A percentile compares a stretch with the other conserved stretches of the same genome.
phyloP scores from a whole-genome alignment of 1,140 invertebrate genomes.

The Nasonia vitripennis region DNA sequence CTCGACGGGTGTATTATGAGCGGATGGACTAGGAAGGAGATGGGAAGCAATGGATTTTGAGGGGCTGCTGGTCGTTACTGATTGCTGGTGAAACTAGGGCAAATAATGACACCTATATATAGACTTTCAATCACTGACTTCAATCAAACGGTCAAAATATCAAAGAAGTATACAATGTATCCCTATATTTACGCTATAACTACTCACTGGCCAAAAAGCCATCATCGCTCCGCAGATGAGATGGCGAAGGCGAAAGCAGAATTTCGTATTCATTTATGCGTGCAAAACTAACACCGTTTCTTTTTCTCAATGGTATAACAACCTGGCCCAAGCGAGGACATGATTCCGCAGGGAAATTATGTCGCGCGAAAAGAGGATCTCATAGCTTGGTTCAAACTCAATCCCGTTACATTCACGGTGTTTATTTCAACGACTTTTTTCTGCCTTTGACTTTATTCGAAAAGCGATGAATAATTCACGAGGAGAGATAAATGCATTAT shows the following conservation, averaged over 20 bases:
- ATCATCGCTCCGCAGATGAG: background rate
- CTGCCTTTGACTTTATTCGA: background rate
- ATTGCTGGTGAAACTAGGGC: background rate
- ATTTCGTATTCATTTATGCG: constrained; percentile 39
- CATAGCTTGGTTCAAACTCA: background rate
- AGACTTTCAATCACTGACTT: no score
- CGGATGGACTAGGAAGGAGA: background rate
- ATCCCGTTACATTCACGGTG: constrained; percentile 12
- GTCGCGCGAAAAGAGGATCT: constrained; percentile 23
- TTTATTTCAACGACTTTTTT: constrained; percentile 13
- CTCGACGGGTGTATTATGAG: background rate
- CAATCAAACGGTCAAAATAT: no score
- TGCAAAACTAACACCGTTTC: constrained; percentile 13
- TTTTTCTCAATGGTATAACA: constrained; percentile 22
- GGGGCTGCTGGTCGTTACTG: background rate
- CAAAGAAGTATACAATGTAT: background rate
- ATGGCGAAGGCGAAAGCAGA: background rate
- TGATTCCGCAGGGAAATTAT: constrained; percentile 36
- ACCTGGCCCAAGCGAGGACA: background rate
- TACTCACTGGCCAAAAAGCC: background rate
- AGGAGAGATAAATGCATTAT: background rate
- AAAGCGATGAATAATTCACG: background rate
- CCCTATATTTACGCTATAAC: background rate
- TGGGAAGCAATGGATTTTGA: no score
- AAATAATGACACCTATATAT: no score